A percentile compares a stretch with the other conserved stretches of the same genome.
Conservation (phyloP, 2,113 vertebrate genomes). For the Crotalus viridis region DNA sequence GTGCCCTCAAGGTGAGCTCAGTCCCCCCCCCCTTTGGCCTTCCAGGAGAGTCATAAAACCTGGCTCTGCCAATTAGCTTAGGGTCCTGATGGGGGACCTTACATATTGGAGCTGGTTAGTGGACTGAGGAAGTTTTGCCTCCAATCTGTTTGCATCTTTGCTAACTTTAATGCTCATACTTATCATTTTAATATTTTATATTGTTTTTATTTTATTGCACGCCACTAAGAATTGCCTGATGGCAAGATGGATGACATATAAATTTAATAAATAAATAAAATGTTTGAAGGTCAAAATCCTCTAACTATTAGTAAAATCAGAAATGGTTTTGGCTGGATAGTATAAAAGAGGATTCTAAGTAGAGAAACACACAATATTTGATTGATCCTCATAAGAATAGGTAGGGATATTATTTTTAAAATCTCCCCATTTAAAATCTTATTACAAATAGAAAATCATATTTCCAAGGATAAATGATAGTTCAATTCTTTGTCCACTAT, state of each 20-base stretch:
- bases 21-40: not conserved
- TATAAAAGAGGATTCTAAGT: conserved; percentile 22
- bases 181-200: not conserved
- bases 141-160: not conserved
- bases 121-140: not conserved
- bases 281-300: not conserved
- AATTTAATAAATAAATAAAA: not conserved
- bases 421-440: not conserved
- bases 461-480: not conserved
- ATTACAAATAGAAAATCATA: not conserved
- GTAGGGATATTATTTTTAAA: not conserved
- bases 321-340: not conserved
- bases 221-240: not conserved
- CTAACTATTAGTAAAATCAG: conserved; percentile 18
- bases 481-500: too few species aligned
- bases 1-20: not conserved
- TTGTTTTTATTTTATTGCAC: not conserved
- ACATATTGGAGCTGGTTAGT: not conserved
- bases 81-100: not conserved
- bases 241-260: not conserved
- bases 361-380: not conserved
- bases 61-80: not conserved
- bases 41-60: not conserved
- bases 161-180: not conserved
- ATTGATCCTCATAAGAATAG: not conserved